A percentile compares a stretch with the other conserved stretches of the same genome.
Evolutionary conservation across 92 coral and sea anemone species (phyloP).

Genomic region (Actinostola sp.): DNA sequence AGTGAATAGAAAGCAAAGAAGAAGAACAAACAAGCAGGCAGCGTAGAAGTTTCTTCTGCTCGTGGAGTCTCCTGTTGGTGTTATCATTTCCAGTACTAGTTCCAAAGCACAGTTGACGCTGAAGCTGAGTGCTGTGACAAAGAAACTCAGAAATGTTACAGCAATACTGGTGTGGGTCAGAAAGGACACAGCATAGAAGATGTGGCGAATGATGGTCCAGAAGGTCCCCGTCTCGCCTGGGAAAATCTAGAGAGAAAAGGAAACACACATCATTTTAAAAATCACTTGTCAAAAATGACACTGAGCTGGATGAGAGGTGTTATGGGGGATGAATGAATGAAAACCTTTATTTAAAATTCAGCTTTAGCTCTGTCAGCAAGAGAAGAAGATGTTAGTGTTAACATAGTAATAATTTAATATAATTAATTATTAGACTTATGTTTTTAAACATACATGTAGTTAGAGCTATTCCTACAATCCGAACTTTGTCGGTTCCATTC

Average conservation of each 20-base stretch:
- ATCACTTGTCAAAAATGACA: not conserved
- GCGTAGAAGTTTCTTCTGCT: constrained; percentile 54
- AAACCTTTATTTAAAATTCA: no score
- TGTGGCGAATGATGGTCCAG: constrained; percentile 1
- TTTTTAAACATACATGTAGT: no score
- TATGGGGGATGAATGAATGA: no score
- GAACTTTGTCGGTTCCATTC: no score
- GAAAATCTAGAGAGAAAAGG: constrained; percentile 18
- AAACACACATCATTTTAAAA: not conserved
- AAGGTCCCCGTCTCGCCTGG: constrained; percentile 10
- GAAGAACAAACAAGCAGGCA: constrained; percentile 49
- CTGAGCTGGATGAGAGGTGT: not conserved
- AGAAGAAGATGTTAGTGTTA: no score
- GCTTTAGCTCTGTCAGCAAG: no score
- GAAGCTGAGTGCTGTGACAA: constrained; percentile 72
- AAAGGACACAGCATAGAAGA: constrained; percentile 6
- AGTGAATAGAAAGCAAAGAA: constrained; percentile 49
- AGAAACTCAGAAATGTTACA: constrained; percentile 37
- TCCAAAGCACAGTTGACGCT: constrained; percentile 79
- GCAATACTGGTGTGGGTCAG: constrained; percentile 18
- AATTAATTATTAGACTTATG: not conserved
- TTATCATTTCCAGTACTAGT: constrained; percentile 67
- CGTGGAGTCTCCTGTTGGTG: constrained; percentile 52
- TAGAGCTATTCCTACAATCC: no score
- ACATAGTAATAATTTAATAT: not conserved